Conservation (phyloP, 2,113 vertebrate genomes). For the Pterocles burchelli region DNA sequence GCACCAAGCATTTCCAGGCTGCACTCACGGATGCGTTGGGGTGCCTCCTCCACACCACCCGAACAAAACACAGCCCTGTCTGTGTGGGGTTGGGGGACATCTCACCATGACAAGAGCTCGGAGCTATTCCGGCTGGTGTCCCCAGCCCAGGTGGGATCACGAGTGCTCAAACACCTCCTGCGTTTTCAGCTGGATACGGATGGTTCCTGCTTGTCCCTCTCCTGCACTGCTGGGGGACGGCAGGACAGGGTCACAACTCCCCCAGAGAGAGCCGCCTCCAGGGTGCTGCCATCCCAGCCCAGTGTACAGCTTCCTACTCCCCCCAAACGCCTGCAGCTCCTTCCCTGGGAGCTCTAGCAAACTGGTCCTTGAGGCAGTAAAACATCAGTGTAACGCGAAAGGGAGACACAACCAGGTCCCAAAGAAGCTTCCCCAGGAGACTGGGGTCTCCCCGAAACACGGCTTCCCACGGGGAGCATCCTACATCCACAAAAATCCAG, state of each 20-base stretch:
- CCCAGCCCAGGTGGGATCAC: accelerated
- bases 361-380: neutral
- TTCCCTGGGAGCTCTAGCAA: neutral
- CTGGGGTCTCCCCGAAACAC: neutral
- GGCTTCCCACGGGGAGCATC: neutral
- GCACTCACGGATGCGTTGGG: accelerated
- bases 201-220: neutral
- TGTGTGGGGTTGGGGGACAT: neutral
- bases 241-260: neutral
- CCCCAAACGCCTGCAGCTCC: accelerated
- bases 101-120: neutral
- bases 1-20: neutral
- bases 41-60: neutral
- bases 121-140: neutral
- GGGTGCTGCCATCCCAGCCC: neutral
- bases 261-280: neutral
- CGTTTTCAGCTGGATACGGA: neutral
- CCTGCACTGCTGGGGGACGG: neutral
- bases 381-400: neutral
- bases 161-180: accelerated
- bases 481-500: neutral
- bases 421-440: neutral
- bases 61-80: neutral
- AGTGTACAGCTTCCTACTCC: accelerated
- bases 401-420: neutral